Percentiles rank a stretch among this genome's conserved stretches.
phyloP scores from a whole-genome alignment of 2,113 vertebrate genomes.

The Xyliphius kryptos region DNA sequence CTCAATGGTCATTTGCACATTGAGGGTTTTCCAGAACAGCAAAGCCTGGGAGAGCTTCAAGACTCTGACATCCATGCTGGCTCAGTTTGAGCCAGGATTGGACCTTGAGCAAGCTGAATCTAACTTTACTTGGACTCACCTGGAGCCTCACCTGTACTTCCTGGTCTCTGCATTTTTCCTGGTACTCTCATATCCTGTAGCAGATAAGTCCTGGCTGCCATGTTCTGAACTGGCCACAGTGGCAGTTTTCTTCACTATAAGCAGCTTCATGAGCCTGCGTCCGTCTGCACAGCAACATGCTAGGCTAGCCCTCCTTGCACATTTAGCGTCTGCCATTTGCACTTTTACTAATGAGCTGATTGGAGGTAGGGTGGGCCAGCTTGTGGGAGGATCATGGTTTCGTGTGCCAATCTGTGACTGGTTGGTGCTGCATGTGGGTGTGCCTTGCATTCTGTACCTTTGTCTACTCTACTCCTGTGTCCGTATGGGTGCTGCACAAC shows the following conservation, averaged over 20 bases:
- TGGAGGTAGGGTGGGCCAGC: conserved; percentile 56
- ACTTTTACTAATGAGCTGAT: conserved; percentile 71
- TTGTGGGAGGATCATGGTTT: conserved; percentile 73
- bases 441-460: conserved; percentile 82
- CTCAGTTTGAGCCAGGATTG: conserved; percentile 86
- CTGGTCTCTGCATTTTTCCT: conserved; percentile 85
- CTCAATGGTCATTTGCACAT: conserved; percentile 95
- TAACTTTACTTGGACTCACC: conserved; percentile 94
- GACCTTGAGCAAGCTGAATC: conserved; percentile 92
- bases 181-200: conserved; percentile 88
- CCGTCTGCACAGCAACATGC: conserved; percentile 81
- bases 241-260: conserved; percentile 83
- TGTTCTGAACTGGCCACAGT: conserved; percentile 86
- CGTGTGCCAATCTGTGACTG: conserved; percentile 70
- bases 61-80: conserved; percentile 78
- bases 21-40: conserved; percentile 94
- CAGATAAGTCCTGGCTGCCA: conserved; percentile 86
- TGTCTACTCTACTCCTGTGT: conserved; percentile 85
- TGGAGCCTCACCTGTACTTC: conserved; percentile 91
- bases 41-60: conserved; percentile 95
- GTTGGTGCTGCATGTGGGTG: conserved; percentile 73
- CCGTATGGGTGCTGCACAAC: conserved; percentile 80
- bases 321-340: conserved; percentile 74
- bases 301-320: conserved; percentile 72
- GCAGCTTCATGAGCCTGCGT: conserved; percentile 87